Conservation (phyloP, 1,140 invertebrate genomes). For the roundworm (Caenorhabditis elegans) region DNA sequence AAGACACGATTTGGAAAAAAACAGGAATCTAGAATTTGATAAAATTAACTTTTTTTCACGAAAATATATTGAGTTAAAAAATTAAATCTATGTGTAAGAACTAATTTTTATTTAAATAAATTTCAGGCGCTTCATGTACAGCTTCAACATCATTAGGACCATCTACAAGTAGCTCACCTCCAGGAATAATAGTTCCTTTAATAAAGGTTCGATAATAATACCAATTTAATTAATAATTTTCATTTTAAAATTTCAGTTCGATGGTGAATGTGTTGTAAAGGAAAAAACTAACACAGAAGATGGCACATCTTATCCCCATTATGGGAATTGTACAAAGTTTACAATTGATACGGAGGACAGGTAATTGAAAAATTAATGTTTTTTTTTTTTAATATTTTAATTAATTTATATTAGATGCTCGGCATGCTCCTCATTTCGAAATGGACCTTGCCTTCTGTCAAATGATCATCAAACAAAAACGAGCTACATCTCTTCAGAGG, state of each 20-base stretch:
- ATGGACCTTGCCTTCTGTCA: conserved; percentile 36
- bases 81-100: too few relatives aligned
- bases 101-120: too few relatives aligned
- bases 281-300: not conserved
- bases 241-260: not conserved
- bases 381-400: not conserved
- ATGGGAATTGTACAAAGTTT: conserved; percentile 22
- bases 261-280: not conserved
- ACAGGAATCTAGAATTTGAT: too few relatives aligned
- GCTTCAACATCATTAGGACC: not conserved
- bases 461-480: conserved; percentile 45
- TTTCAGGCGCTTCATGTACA: not conserved
- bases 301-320: not conserved
- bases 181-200: not conserved
- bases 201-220: not conserved
- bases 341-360: conserved; percentile 10
- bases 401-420: conserved; percentile 34
- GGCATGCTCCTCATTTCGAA: conserved; percentile 45
- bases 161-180: not conserved
- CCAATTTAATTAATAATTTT: not conserved
- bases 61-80: too few relatives aligned
- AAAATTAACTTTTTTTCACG: too few relatives aligned
- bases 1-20: too few relatives aligned
- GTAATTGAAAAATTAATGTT: not conserved
- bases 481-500: conserved; percentile 45